A percentile compares a stretch with the other conserved stretches of the same genome.
Conservation (phyloP, 2,113 vertebrate species). For the Phycodurus eques region DNA sequence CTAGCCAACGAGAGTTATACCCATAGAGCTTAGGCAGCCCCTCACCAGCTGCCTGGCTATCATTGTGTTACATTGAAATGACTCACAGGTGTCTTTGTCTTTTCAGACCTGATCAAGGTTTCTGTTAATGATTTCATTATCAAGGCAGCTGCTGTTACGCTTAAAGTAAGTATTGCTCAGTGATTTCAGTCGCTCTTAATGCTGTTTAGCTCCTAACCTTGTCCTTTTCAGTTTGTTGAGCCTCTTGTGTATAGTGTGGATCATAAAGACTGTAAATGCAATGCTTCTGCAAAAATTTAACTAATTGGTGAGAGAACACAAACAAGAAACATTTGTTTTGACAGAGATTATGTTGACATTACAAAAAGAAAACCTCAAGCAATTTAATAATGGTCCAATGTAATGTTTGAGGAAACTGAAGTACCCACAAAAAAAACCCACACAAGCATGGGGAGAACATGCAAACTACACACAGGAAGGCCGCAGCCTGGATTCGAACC, state of each 20-base stretch:
- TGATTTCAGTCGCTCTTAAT: not conserved
- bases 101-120: conserved; percentile 88
- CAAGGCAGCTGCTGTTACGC: conserved; percentile 89
- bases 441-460: too few species aligned
- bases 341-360: not conserved
- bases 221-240: not conserved
- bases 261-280: not conserved
- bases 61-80: not conserved
- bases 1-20: not conserved
- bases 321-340: not conserved
- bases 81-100: conserved; percentile 38
- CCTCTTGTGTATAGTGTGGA: not conserved
- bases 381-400: not conserved
- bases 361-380: not conserved
- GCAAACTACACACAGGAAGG: too few species aligned
- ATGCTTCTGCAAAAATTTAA: too few species aligned
- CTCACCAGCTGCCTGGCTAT: not conserved
- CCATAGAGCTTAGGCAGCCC: not conserved
- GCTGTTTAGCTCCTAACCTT: not conserved
- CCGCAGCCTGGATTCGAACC: too few species aligned
- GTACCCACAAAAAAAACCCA: too few species aligned
- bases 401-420: too few species aligned
- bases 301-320: not conserved
- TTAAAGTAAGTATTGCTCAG: conserved; percentile 81
- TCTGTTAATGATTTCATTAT: conserved; percentile 98